phyloP scores from a whole-genome alignment of 2,113 vertebrate species.

The Mirounga angustirostris region DNA sequence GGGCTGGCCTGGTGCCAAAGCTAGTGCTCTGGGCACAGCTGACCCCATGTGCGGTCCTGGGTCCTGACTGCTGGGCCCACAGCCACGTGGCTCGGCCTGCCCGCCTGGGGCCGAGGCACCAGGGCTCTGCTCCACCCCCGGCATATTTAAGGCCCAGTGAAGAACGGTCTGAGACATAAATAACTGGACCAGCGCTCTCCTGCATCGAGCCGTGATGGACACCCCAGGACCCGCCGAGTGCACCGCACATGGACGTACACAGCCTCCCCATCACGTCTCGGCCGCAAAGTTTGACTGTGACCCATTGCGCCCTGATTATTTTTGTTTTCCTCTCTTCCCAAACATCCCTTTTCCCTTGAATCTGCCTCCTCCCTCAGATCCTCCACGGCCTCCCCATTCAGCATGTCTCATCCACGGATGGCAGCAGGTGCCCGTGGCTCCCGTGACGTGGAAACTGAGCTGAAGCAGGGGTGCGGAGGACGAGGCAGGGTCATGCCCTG shows the following conservation, averaged over 20 bases:
- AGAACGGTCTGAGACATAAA: background rate
- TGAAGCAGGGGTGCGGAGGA: accelerated
- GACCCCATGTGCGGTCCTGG: background rate
- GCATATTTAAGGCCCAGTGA: background rate
- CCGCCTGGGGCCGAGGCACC: background rate
- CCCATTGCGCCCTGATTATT: accelerated
- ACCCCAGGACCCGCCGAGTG: background rate
- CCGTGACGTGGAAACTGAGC: accelerated
- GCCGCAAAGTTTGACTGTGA: background rate
- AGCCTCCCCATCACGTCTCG: accelerated
- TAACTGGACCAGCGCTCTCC: accelerated
- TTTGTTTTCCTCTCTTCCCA: background rate
- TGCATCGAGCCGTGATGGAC: accelerated
- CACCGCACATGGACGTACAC: accelerated
- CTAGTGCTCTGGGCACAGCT: background rate
- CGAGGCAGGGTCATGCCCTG: accelerated
- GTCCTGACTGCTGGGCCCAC: background rate
- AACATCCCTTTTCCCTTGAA: background rate
- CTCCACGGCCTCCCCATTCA: accelerated
- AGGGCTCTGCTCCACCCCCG: background rate
- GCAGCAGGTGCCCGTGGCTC: accelerated
- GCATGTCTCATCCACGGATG: accelerated
- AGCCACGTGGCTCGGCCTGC: background rate
- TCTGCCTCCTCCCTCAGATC: accelerated
- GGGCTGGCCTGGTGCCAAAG: background rate